Conservation (phyloP, 2,113 vertebrate species). For the Trematocara stigmaticum region DNA sequence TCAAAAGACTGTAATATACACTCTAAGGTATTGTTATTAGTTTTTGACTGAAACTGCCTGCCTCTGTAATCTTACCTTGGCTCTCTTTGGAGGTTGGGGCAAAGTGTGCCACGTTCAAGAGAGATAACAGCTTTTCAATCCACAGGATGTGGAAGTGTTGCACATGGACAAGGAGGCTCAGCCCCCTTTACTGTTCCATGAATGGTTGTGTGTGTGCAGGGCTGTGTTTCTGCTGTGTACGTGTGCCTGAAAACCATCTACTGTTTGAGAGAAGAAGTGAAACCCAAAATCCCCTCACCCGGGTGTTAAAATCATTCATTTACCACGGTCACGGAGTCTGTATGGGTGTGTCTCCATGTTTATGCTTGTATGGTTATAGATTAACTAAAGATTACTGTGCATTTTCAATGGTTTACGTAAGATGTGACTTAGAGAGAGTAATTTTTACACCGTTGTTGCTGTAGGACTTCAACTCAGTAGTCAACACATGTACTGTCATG, state of each 20-base stretch:
- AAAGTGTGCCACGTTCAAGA: not conserved
- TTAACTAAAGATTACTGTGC: not conserved
- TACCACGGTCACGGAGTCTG: not conserved
- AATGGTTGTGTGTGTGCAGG: not conserved
- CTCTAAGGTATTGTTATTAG: not conserved
- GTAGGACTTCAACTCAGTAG: not conserved
- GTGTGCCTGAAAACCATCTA: conserved; percentile 9
- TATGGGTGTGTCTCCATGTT: not conserved
- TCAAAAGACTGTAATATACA: not conserved
- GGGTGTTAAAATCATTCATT: not conserved
- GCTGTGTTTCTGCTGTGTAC: not conserved
- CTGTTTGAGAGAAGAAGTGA: not conserved
- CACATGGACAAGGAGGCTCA: not conserved
- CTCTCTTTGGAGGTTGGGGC: not conserved
- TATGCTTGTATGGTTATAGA: not conserved
- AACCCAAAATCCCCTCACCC: conserved; percentile 8
- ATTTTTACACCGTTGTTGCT: not conserved
- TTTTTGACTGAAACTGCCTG: not conserved
- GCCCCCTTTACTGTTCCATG: not conserved
- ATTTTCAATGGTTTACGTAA: not conserved
- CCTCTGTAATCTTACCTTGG: conserved; percentile 44
- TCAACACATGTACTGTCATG: not conserved
- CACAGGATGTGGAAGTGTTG: not conserved
- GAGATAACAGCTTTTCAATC: conserved; percentile 14
- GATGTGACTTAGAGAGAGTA: not conserved